Percentiles rank a stretch among this genome's conserved stretches.
phyloP scores from a whole-genome alignment of 2,113 vertebrate species.

The Symphodus melops region DNA sequence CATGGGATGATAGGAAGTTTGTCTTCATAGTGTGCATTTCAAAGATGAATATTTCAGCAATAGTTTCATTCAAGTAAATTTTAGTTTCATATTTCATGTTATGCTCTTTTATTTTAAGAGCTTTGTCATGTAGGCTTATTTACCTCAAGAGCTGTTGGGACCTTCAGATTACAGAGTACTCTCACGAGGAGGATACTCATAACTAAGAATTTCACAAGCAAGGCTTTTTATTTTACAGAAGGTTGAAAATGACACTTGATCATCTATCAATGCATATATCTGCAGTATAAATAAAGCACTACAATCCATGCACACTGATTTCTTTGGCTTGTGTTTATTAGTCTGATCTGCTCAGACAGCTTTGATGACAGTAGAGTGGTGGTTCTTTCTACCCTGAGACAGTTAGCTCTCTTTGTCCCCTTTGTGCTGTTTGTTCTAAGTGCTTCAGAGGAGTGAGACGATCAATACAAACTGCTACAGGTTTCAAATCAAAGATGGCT shows the following conservation, averaged over 20 bases:
- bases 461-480: conserved; percentile 93
- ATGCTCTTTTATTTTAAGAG: not conserved
- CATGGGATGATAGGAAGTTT: too few species aligned
- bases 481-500: conserved; percentile 93
- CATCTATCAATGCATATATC: not conserved
- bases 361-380: not conserved
- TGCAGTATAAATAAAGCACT: not conserved
- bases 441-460: conserved; percentile 91
- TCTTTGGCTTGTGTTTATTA: not conserved
- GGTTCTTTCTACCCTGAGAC: conserved; percentile 34
- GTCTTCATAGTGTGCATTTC: too few species aligned
- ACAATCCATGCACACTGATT: not conserved
- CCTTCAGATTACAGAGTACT: conserved; percentile 89
- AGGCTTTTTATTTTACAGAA: conserved; percentile 75
- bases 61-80: too few species aligned
- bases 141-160: conserved; percentile 16
- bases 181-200: conserved; percentile 92
- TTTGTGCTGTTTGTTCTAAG: conserved; percentile 65
- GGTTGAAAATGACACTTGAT: not conserved
- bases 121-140: conserved; percentile 6
- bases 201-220: conserved; percentile 91
- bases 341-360: not conserved
- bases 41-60: too few species aligned
- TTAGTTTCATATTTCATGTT: too few species aligned
- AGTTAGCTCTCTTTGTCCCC: conserved; percentile 27